These are phyloP conservation scores for Menidia menidia DNA, from an alignment of 2,797 vertebrate species.

Conservation along the genomic window DNA sequence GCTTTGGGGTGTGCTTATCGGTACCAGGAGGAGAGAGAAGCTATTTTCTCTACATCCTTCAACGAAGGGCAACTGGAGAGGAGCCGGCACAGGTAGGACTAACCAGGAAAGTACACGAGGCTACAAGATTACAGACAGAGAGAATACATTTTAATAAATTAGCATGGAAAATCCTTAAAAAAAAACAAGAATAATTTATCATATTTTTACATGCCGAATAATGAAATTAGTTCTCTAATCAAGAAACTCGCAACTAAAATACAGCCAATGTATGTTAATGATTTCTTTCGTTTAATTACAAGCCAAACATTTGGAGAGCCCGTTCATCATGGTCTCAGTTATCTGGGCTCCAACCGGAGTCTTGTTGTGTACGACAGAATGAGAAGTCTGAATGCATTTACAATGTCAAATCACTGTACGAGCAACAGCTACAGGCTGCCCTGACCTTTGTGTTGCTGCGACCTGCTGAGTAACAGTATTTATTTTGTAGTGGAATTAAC, in stretches of 20 bases:
- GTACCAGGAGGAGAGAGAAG: conserved; percentile 60
- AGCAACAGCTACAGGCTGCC: neutral
- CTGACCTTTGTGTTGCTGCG: conserved; percentile 2
- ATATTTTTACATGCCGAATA: conserved; percentile 31
- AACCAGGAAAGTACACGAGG: conserved; percentile 30
- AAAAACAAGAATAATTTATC: conserved; percentile 22
- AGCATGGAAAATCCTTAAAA: conserved; percentile 25
- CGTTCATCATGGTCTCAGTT: conserved; percentile 7
- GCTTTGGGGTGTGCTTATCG: conserved; percentile 74
- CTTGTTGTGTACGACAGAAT: conserved; percentile 35
- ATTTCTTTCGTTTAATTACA: conserved; percentile 31
- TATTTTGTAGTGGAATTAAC: neutral
- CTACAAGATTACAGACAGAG: conserved; percentile 20
- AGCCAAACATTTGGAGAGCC: conserved; percentile 16
- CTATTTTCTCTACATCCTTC: conserved; percentile 69
- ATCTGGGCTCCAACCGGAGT: conserved; percentile 29
- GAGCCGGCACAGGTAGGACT: conserved; percentile 52
- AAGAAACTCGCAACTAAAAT: conserved; percentile 13
- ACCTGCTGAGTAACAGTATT: neutral
- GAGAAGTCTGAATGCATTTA: conserved; percentile 21
- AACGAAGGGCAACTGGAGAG: conserved; percentile 75
- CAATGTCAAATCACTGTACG: conserved; percentile 15
- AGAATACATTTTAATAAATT: conserved; percentile 31
- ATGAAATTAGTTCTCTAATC: conserved; percentile 28
- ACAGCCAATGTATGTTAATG: conserved; percentile 7